phyloP scores from a whole-genome alignment of 1,140 invertebrate species.

The Argopecten irradians region DNA sequence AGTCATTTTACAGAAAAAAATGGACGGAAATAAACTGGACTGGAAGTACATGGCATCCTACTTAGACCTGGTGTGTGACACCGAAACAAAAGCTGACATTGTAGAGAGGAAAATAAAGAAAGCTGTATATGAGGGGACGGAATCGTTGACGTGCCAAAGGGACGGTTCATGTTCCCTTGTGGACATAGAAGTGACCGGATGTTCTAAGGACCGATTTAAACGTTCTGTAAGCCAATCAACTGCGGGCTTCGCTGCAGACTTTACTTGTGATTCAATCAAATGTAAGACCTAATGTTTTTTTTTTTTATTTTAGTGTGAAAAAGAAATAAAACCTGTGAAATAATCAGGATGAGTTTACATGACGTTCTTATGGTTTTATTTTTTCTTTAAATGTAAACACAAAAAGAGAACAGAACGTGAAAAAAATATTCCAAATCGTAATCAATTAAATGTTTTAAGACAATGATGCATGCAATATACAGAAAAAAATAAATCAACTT shows the following conservation, averaged over 20 bases:
- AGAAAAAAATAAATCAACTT: too few relatives aligned
- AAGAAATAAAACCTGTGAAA: not conserved
- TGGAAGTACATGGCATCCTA: conserved; percentile 29
- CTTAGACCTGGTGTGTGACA: conserved; percentile 24
- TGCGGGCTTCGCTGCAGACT: conserved; percentile 30
- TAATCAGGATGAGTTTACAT: not conserved
- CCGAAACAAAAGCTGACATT: not conserved
- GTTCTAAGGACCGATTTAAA: not conserved
- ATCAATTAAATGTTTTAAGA: too few relatives aligned
- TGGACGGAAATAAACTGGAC: not conserved
- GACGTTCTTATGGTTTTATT: not conserved
- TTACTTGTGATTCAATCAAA: conserved; percentile 25
- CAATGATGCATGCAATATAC: too few relatives aligned
- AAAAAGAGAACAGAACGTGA: too few relatives aligned
- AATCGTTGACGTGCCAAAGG: not conserved
- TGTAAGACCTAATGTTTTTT: not conserved
- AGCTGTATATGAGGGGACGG: not conserved
- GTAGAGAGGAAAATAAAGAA: not conserved
- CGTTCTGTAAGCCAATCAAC: not conserved
- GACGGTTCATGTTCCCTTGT: not conserved
- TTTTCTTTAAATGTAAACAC: not conserved
- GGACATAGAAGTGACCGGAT: conserved; percentile 1
- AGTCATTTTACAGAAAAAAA: conserved; percentile 5
- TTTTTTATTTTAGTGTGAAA: not conserved
- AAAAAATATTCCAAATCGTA: too few relatives aligned